A percentile compares a stretch with the other conserved stretches of the same genome.
Conservation (phyloP, 2,888 invertebrate species). For the Campoplex nolae region DNA sequence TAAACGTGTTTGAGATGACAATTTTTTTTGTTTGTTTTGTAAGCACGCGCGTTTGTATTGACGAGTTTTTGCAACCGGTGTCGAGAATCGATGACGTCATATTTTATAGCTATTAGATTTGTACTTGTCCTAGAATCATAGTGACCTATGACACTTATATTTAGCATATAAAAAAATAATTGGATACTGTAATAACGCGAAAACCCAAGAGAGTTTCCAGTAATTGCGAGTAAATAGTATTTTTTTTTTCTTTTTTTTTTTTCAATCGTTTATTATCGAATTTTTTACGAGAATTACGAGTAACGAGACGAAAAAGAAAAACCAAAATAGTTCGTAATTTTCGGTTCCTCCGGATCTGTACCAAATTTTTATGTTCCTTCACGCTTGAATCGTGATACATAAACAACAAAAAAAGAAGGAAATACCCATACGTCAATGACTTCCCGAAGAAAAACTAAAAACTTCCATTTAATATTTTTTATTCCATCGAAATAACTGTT, state of each 20-base stretch:
- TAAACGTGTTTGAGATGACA: slow-evolving; percentile 63
- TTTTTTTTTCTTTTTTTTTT: neutral
- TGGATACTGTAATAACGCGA: neutral
- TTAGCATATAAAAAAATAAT: slow-evolving; percentile 44
- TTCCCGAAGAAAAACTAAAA: slow-evolving; percentile 55
- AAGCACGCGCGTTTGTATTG: slow-evolving; percentile 61
- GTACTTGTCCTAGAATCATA: slow-evolving; percentile 68
- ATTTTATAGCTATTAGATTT: slow-evolving; percentile 73
- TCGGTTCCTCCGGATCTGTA: slow-evolving; percentile 19
- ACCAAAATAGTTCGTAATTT: slow-evolving; percentile 6
- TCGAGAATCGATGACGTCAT: slow-evolving; percentile 60
- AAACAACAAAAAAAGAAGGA: neutral
- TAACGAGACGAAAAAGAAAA: neutral
- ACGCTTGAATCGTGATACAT: slow-evolving; percentile 41
- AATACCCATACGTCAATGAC: slow-evolving; percentile 39
- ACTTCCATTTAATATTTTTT: slow-evolving; percentile 68
- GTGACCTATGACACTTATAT: slow-evolving; percentile 47
- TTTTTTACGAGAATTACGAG: neutral
- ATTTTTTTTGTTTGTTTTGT: slow-evolving; percentile 60
- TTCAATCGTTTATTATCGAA: neutral
- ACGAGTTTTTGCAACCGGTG: slow-evolving; percentile 59
- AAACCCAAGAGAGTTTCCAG: neutral
- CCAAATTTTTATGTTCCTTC: slow-evolving; percentile 58
- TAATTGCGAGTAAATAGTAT: no score
- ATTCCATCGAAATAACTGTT: slow-evolving; percentile 63